Conservation (phyloP, 23 tunicate species). For the Ascidia mentula region DNA sequence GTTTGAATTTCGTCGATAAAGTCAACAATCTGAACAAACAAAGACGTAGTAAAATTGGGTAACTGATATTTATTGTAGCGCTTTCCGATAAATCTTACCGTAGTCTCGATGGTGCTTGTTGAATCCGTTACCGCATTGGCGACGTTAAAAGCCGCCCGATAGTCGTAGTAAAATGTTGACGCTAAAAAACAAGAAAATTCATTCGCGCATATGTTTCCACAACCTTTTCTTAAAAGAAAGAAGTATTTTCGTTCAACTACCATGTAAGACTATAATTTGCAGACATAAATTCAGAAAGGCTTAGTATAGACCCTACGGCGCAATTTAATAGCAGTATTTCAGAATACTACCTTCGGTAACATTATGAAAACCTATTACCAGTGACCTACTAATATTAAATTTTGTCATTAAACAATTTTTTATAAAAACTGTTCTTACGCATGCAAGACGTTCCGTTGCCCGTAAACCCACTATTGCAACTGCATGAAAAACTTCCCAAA, state of each 20-base stretch:
- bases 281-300: too few relatives aligned
- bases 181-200: not conserved
- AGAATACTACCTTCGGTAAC: too few relatives aligned
- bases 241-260: too few relatives aligned
- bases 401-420: too few relatives aligned
- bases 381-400: too few relatives aligned
- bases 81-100: not conserved
- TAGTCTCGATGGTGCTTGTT: not conserved
- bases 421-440: not conserved
- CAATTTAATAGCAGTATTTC: too few relatives aligned
- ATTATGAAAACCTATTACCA: too few relatives aligned
- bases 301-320: too few relatives aligned
- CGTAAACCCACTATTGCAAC: not conserved
- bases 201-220: too few relatives aligned
- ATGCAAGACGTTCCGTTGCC: not conserved
- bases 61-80: not conserved
- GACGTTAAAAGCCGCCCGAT: not conserved
- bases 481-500: not conserved
- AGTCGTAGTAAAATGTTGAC: not conserved
- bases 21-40: not conserved
- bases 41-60: not conserved
- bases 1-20: not conserved
- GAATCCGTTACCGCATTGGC: not conserved
- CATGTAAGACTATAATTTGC: too few relatives aligned
- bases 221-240: too few relatives aligned